Base-by-base conservation (phyloP, 1,140 invertebrate species). In the Dreissena rostriformis region DNA sequence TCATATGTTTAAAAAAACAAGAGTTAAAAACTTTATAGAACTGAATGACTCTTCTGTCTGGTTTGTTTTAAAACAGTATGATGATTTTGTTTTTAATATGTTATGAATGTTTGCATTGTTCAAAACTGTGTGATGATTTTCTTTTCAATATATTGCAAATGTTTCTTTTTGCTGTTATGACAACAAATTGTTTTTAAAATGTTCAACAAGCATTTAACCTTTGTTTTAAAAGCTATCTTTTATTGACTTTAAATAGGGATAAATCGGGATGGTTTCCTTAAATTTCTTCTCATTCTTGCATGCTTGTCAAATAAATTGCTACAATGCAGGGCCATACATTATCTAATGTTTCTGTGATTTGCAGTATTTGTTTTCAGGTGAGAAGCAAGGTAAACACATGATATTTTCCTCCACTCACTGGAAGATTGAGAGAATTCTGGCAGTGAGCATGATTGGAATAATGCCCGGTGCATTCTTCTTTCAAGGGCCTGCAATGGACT, bases 341-440 rank as follows among this genome's bases (percentile, higher is more conserved):
- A 52, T 24, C 29, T 29, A 1, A 66, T 77, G 52, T 52, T 61
- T 79, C 51, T 51, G 22, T 61, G 0, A 66, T 74, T 24, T 63
- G 14, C 8, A 8, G 22, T 57, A 67, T 63, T 39, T 49, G 55
- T 26, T 88, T 87, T 5, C 86, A 92, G 91, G 85, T 77, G 90
- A 92, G 72, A 92, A 92, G 39, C 79, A 86, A 75, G 88, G 88
- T 5, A 86, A 89, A 26, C 91, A 92, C 74, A 82, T 88, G 67
- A 90, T 92, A 84, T 85, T 87, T 82, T 87, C 91, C 0, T 91
- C 91, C 10, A 91, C 90, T 6, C 91, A 91, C 77, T 92, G 91
- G 90, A 91, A 91, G 73, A 80, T 91, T 29, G 91, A 92, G 61
- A 68, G 91, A 28, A n/a, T 89, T 65, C 57, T 91, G 39, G 87